Evolutionary conservation across 2,797 vertebrate genomes (phyloP).

Genomic region (Notolepis coatsorum): DNA sequence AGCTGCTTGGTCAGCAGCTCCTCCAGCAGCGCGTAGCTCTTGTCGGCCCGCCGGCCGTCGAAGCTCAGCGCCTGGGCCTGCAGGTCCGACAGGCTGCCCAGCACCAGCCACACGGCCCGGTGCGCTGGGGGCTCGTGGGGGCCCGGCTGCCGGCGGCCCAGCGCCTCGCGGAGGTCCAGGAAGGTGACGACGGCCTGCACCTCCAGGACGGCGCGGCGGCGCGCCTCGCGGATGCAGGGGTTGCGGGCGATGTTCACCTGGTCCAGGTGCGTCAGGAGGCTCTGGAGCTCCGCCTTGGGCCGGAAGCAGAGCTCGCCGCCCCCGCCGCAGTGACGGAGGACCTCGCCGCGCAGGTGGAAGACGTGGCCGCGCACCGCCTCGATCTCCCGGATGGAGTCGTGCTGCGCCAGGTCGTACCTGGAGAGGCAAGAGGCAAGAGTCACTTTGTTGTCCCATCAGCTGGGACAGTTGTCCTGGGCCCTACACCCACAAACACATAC

Average conservation of each 20-base stretch:
- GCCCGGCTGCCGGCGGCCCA: slow-evolving; percentile 79
- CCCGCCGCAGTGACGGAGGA: slow-evolving; percentile 85
- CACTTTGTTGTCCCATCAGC: too few relatives aligned
- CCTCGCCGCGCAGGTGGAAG: slow-evolving; percentile 83
- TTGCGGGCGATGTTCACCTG: slow-evolving; percentile 93
- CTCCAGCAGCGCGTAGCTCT: slow-evolving; percentile 95
- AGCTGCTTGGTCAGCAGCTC: slow-evolving; percentile 97
- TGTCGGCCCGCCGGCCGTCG: slow-evolving; percentile 92
- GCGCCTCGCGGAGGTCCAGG: slow-evolving; percentile 91
- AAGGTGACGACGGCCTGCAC: slow-evolving; percentile 93
- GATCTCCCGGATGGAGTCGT: slow-evolving; percentile 95
- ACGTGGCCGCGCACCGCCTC: slow-evolving; percentile 89
- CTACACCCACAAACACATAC: background rate
- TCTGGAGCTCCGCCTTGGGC: slow-evolving; percentile 91
- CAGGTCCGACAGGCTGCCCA: slow-evolving; percentile 90
- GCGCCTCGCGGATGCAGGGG: slow-evolving; percentile 96
- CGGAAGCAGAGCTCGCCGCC: slow-evolving; percentile 86
- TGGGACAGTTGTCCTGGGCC: too few relatives aligned
- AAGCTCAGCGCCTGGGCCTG: slow-evolving; percentile 93
- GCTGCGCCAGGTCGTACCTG: slow-evolving; percentile 92
- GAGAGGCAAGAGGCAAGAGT: background rate
- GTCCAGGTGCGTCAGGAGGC: slow-evolving; percentile 90
- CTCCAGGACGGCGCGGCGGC: slow-evolving; percentile 93
- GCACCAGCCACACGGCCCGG: slow-evolving; percentile 88
- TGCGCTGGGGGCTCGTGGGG: slow-evolving; percentile 85